Conservation (phyloP, 2,797 vertebrate species). For the Eospalax fontanierii region DNA sequence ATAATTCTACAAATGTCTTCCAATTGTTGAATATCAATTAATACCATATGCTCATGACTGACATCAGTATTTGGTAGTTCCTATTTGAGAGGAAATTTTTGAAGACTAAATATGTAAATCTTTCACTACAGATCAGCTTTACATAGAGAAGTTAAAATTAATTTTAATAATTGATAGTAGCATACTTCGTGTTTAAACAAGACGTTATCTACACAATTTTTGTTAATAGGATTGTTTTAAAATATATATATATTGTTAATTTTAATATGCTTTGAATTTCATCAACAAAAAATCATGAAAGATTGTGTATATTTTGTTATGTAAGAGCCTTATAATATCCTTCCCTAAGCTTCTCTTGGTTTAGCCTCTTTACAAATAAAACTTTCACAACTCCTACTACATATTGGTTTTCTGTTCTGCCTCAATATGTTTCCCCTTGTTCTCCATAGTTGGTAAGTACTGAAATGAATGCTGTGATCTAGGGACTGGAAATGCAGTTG, state of each 20-base stretch:
- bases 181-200: background rate
- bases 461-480: background rate
- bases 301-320: background rate
- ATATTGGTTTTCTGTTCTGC: background rate
- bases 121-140: background rate
- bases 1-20: constrained; percentile 57
- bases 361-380: background rate
- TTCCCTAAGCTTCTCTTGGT: background rate
- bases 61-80: constrained; percentile 37
- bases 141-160: background rate
- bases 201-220: background rate
- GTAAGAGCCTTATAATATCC: background rate
- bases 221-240: background rate
- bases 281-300: constrained; percentile 10
- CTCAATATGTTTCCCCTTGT: background rate
- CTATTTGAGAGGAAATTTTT: constrained; percentile 20
- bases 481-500: background rate
- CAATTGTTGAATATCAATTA: constrained; percentile 59
- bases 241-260: background rate
- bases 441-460: background rate
- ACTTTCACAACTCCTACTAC: background rate
- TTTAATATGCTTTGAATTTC: constrained; percentile 23
- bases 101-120: constrained; percentile 46
- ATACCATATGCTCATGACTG: background rate
- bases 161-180: background rate